Conservation (phyloP, 2,888 invertebrate genomes). For the Caenorhabditis sp. region DNA sequence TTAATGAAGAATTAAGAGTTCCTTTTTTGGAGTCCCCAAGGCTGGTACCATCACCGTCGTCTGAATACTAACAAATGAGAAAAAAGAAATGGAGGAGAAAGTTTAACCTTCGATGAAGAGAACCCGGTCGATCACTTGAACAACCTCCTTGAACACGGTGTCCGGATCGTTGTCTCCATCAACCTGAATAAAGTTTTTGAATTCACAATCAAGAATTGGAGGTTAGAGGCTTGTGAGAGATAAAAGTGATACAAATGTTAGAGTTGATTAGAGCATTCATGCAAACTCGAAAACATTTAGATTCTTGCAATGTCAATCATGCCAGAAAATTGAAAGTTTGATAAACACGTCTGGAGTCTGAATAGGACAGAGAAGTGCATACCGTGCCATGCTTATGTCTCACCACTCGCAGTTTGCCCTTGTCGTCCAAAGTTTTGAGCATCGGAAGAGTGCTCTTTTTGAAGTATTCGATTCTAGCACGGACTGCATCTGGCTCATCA, state of each 20-base stretch:
- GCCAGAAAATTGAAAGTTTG: not conserved
- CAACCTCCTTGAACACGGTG: slow-evolving; percentile 80
- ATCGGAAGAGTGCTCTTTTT: slow-evolving; percentile 92
- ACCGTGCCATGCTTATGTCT: slow-evolving; percentile 84
- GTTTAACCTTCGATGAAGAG: slow-evolving; percentile 80
- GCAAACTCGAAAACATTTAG: not conserved
- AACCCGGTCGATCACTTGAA: slow-evolving; percentile 76
- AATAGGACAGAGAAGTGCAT: slow-evolving; percentile 40
- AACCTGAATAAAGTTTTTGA: slow-evolving; percentile 70
- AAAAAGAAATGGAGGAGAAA: not conserved
- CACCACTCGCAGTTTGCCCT: slow-evolving; percentile 91
- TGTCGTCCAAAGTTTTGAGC: slow-evolving; percentile 91
- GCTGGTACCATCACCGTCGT: slow-evolving; percentile 63
- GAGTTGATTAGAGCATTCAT: not conserved
- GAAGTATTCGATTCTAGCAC: slow-evolving; percentile 91
- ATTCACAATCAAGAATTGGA: too few relatives aligned
- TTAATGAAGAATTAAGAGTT: slow-evolving; percentile 52
- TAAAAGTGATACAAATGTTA: slow-evolving; percentile 5
- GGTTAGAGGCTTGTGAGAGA: not conserved
- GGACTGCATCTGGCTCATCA: slow-evolving; percentile 92
- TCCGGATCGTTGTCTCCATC: slow-evolving; percentile 81
- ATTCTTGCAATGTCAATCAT: slow-evolving; percentile 8
- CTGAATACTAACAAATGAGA: slow-evolving; percentile 26
- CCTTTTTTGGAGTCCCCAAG: slow-evolving; percentile 64
- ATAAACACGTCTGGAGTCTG: not conserved